Base-by-base conservation (phyloP, 2,797 vertebrate species). In the Anomalospiza imberbis region DNA sequence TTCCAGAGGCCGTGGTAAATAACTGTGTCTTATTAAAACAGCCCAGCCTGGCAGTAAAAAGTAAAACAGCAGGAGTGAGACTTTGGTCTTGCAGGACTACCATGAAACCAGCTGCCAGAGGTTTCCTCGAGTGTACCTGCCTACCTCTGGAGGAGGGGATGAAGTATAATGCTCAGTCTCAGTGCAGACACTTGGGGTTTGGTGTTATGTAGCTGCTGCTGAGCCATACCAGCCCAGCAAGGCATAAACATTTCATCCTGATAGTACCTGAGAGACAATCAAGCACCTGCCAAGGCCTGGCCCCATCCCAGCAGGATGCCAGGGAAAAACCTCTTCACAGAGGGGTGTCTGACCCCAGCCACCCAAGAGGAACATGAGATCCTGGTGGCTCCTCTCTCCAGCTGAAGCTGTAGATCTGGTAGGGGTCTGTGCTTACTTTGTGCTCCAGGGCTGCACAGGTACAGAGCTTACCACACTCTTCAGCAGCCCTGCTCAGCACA, bases 111-210 rank as follows among this genome's bases (percentile, higher is more conserved):
- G 50, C 19, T 17, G 6, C 31, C 48, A 60, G 71, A 40, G 34
- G 34, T 73, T 89, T 91, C 29, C 55, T 88, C 1, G 7, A 73
- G 21, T 1, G 3, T 32, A 11, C 15, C 60, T 91, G 31, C 22
- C 13, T 61, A 4, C 22, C 44, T 71, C 40, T 9, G 1, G 61
- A 78, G 48, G 38, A 70, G 72, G 81, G 8, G 44, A 31, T 0
- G 2, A 84, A 74, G 25, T 9, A 57, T 54, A 36, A 34, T 44
- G 40, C 60, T 62, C 47, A 15, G 51, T 62, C 28, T 47, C 71
- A 18, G 42, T 31, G 47, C 44, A 45, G 42, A 68, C 38, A 42
- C 5, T 2, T 0, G 0, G n/a, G 38, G 7, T 40, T 58, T 81
- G 38, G 34, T 36, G 31, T 36, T 24, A n/a, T 0, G 0, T 3